Percentiles rank a stretch among this genome's conserved stretches.
Conservation (phyloP, 2,113 vertebrate genomes). For the Struthidea cinerea region DNA sequence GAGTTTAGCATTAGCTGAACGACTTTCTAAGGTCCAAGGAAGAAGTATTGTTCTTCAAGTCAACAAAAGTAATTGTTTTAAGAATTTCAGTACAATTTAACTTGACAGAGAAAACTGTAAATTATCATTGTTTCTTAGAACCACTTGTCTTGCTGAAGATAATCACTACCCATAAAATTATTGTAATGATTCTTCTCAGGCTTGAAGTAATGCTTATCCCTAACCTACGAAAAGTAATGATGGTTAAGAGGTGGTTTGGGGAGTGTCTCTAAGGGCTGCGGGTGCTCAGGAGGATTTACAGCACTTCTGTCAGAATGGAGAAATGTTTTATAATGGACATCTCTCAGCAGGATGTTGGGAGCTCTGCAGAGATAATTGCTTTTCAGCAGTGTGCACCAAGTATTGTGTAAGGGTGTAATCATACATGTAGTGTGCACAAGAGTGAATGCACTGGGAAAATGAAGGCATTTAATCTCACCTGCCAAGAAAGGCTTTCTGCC, state of each 20-base stretch:
- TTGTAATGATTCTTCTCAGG: not conserved
- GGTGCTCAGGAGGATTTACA: not conserved
- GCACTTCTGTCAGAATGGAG: not conserved
- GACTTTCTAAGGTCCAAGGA: not conserved
- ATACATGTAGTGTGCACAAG: not conserved
- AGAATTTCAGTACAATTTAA: not conserved
- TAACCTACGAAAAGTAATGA: not conserved
- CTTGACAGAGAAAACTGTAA: not conserved
- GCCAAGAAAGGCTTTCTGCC: not conserved
- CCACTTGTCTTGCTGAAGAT: not conserved
- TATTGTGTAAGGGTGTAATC: not conserved
- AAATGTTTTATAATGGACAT: not conserved
- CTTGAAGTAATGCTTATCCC: not conserved
- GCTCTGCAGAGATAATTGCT: slow-evolving; percentile 16
- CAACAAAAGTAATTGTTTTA: not conserved
- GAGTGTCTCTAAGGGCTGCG: not conserved
- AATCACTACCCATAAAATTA: not conserved
- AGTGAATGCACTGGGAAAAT: not conserved
- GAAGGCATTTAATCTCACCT: slow-evolving; percentile 1
- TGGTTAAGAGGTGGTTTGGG: not conserved
- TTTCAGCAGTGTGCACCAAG: not conserved
- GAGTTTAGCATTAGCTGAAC: not conserved
- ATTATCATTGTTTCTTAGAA: not conserved
- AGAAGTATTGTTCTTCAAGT: not conserved
- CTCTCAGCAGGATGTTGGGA: not conserved